These are phyloP conservation scores for Aphidius colemani DNA, from an alignment of 2,888 invertebrate species.

Conservation along the genomic window DNA sequence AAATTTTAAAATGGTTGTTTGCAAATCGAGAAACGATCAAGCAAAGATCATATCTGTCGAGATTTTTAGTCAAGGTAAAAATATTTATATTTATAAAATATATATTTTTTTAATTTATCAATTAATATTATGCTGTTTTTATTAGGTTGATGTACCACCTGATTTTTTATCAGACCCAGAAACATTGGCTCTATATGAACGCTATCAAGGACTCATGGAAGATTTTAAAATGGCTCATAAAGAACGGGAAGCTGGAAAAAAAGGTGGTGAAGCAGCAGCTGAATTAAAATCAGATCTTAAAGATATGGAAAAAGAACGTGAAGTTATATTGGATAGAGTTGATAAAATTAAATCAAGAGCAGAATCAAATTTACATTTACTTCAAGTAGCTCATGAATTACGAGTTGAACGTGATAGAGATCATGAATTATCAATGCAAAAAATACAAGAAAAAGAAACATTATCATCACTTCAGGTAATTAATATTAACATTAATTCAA, in stretches of 20 bases:
- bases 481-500: slow-evolving; percentile 29
- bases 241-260: slow-evolving; percentile 65
- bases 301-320: slow-evolving; percentile 81
- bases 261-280: slow-evolving; percentile 69
- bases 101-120: neutral
- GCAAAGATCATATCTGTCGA: slow-evolving; percentile 82
- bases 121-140: neutral
- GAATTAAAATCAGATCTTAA: slow-evolving; percentile 85
- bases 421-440: slow-evolving; percentile 65
- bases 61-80: slow-evolving; percentile 52
- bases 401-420: slow-evolving; percentile 67
- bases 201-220: slow-evolving; percentile 76
- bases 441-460: slow-evolving; percentile 63
- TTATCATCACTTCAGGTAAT: slow-evolving; percentile 45
- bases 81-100: neutral
- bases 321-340: slow-evolving; percentile 50
- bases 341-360: slow-evolving; percentile 50
- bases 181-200: slow-evolving; percentile 71
- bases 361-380: slow-evolving; percentile 43
- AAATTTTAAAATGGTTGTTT: slow-evolving; percentile 81
- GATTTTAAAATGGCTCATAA: slow-evolving; percentile 82
- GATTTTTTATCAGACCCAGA: slow-evolving; percentile 78
- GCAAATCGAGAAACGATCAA: slow-evolving; percentile 74
- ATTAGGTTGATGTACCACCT: slow-evolving; percentile 72
- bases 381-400: slow-evolving; percentile 59